Evolutionary conservation across 1,140 invertebrate species (phyloP).

Genomic region (Coenobita brevimanus): DNA sequence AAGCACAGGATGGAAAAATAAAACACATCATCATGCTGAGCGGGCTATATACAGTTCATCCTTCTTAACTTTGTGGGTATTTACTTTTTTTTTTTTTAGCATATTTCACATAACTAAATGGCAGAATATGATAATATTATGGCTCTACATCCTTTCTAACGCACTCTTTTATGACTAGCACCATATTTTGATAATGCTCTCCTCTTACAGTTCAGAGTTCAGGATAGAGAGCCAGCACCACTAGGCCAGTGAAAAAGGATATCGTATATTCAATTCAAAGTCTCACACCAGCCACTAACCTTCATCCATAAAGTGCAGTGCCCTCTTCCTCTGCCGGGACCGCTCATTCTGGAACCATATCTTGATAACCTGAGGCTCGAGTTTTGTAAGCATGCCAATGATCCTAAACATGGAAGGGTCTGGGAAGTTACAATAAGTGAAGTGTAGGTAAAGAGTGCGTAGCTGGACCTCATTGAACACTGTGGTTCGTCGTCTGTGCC

Average conservation of each 20-base stretch:
- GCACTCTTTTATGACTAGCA: too few species aligned
- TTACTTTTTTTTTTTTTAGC: neutral
- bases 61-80: neutral
- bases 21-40: neutral
- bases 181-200: too few species aligned
- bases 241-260: too few species aligned
- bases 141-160: too few species aligned
- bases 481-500: constrained; percentile 59
- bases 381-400: constrained; percentile 59
- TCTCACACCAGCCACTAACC: too few species aligned
- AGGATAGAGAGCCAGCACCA: too few species aligned
- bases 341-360: constrained; percentile 70
- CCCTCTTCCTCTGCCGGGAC: constrained; percentile 66
- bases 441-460: constrained; percentile 66
- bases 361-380: constrained; percentile 68
- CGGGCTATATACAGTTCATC: neutral
- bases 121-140: too few species aligned
- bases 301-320: constrained; percentile 58
- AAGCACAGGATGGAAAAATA: neutral
- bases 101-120: neutral
- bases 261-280: too few species aligned
- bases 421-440: constrained; percentile 69
- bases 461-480: constrained; percentile 68
- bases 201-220: too few species aligned
- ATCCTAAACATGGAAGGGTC: constrained; percentile 69